Evolutionary conservation across 1,140 invertebrate species (phyloP).

Genomic region (Drosophila jambulina): DNA sequence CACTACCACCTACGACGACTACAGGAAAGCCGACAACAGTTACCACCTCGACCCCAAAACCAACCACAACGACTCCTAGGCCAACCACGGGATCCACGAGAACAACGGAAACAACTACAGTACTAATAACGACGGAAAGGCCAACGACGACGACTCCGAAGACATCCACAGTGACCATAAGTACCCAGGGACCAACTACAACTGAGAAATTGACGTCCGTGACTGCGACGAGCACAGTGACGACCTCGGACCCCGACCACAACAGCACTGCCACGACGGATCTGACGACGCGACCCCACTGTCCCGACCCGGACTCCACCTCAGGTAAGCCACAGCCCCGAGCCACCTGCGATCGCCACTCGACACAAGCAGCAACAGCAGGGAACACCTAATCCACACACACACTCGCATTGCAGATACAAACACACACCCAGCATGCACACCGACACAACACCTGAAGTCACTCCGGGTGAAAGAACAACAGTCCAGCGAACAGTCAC

Average conservation of each 20-base stretch:
- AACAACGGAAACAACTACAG: conserved; percentile 5
- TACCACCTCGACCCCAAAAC: neutral
- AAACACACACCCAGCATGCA: conserved; percentile 48
- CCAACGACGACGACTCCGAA: conserved; percentile 5
- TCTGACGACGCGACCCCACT: conserved; percentile 10
- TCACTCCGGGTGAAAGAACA: conserved; percentile 6
- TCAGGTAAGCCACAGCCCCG: conserved; percentile 47
- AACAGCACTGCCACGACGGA: conserved; percentile 23
- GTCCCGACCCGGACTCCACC: conserved; percentile 21
- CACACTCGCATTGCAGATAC: conserved; percentile 54
- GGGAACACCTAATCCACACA: conserved; percentile 22
- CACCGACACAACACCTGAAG: conserved; percentile 41
- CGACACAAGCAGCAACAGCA: neutral
- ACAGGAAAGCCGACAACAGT: neutral
- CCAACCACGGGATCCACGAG: conserved; percentile 2
- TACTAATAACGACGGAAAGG: conserved; percentile 8
- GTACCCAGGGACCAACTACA: conserved; percentile 1
- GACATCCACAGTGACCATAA: conserved; percentile 1
- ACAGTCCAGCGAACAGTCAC: conserved; percentile 3
- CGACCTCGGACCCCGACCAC: neutral
- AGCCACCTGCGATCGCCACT: neutral
- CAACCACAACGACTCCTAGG: conserved; percentile 3
- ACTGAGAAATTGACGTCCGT: conserved; percentile 1
- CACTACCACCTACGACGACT: neutral
- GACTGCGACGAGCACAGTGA: conserved; percentile 8